Base-by-base conservation (phyloP, 2,113 vertebrate species). In the Astatoreochromis straeleni region DNA sequence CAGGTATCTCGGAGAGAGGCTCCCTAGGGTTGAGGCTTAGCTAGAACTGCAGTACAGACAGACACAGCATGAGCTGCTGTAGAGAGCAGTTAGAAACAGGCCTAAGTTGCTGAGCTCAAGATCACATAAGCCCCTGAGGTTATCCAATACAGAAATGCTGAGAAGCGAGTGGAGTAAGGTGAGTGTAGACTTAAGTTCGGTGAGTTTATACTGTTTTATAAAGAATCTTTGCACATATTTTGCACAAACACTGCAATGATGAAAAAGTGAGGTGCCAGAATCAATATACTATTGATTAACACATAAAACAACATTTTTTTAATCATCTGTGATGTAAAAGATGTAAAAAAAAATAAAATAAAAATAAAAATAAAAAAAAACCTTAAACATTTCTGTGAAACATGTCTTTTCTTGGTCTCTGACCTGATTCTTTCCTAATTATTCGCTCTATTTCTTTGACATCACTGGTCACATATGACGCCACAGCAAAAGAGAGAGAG, bases 11-110 rank as follows among this genome's bases (percentile, higher is more conserved):
- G 42, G 75, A 91, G 81, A 92, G 85, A 85, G 21, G 31, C 78
- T 93, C 93, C 91, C 93, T 58, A 35, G 89, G 92, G 94, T 58
- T 55, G 35, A 83, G 79, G 91, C 91, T 93, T 89, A 91, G 84
- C 85, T 91, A 65, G 63, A 90, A 86, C 91, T 88, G 91, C 73
- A 81, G 89, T 89, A 73, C 80, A 90, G 93, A 80, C 82, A 84
- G 87, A 92, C 83, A 89, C 88, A 85, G 84, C 14, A 10, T 78
- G 87, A 93, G 87, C 87, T 91, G 83, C 86, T 82, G 92, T 92
- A 75, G 75, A 91, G n/a, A 84, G 85, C 81, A 84, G 90, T 86
- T 88, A 86, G 86, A 90, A 81, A 85, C 81, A 73, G 63, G 82
- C 84, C 82, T n/a, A 81, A 80, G 85, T 80, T 79, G 80, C 82